Percentiles rank a stretch among this genome's conserved stretches.
Evolutionary conservation across 2,888 invertebrate genomes (phyloP).

Genomic region (Cetonia aurata): DNA sequence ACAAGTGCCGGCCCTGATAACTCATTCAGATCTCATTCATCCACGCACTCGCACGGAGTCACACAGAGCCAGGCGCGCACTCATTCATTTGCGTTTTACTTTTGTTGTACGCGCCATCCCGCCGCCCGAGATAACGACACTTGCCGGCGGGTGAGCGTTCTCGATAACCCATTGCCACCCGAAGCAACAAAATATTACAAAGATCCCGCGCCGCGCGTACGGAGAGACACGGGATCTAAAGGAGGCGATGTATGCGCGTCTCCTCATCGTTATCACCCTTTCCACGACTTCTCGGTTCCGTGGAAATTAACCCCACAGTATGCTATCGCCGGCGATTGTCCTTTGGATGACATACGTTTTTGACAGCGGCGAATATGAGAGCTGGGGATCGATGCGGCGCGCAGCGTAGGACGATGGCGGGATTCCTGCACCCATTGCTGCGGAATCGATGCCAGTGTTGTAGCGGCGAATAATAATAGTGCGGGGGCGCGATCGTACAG

Average conservation of each 20-base stretch:
- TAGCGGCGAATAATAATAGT: not conserved
- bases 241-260: not conserved
- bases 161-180: constrained; percentile 36
- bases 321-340: constrained; percentile 18
- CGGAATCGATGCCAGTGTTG: not conserved
- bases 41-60: not conserved
- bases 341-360: constrained; percentile 13
- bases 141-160: constrained; percentile 26
- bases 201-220: not conserved
- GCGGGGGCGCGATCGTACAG: not conserved
- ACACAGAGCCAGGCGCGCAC: constrained; percentile 9
- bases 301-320: constrained; percentile 20
- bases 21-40: constrained; percentile 34
- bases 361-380: constrained; percentile 3
- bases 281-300: constrained; percentile 19
- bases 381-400: not conserved
- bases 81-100: constrained; percentile 37
- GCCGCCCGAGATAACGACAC: constrained; percentile 27
- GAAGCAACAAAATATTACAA: constrained; percentile 9
- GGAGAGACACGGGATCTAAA: not conserved
- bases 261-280: constrained; percentile 22
- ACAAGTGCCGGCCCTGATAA: constrained; percentile 38
- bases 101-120: constrained; percentile 31
- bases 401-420: not conserved
- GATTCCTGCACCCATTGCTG: not conserved